phyloP scores from a whole-genome alignment of 2,797 vertebrate genomes.

The Tapirus indicus region DNA sequence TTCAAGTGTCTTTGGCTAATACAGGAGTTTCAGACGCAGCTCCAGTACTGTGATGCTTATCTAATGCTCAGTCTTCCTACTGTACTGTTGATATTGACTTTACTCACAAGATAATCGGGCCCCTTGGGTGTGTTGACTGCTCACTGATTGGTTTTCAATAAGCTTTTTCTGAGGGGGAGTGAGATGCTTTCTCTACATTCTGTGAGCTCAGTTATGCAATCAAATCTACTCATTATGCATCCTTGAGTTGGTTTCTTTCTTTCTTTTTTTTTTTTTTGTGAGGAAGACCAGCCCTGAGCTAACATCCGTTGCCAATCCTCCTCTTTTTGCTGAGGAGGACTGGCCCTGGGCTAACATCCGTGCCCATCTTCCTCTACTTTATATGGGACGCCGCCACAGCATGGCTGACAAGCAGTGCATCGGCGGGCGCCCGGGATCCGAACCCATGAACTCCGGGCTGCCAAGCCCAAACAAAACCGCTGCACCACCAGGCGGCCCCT shows the following conservation, averaged over 20 bases:
- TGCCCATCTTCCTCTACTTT: no score
- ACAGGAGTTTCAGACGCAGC: not conserved
- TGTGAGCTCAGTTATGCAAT: not conserved
- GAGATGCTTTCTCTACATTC: not conserved
- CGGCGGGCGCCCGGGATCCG: no score
- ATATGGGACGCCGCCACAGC: no score
- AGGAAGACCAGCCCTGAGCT: no score
- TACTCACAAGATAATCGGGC: not conserved
- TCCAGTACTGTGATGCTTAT: not conserved
- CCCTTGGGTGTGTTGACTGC: not conserved
- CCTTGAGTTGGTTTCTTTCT: conserved; percentile 32
- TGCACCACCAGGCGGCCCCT: no score
- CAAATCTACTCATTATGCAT: not conserved
- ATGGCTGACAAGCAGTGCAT: no score
- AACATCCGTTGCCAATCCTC: no score
- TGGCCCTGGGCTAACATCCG: no score
- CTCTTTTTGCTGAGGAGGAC: no score
- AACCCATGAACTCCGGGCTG: no score
- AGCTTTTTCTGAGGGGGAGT: not conserved
- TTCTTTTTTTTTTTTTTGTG: no score
- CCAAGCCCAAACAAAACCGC: no score
- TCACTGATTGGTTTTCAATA: not conserved
- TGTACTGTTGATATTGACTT: not conserved
- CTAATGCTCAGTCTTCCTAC: not conserved
- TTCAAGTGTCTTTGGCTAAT: not conserved